phyloP scores from a whole-genome alignment of 1,140 invertebrate species.

The Microvelia longipes region DNA sequence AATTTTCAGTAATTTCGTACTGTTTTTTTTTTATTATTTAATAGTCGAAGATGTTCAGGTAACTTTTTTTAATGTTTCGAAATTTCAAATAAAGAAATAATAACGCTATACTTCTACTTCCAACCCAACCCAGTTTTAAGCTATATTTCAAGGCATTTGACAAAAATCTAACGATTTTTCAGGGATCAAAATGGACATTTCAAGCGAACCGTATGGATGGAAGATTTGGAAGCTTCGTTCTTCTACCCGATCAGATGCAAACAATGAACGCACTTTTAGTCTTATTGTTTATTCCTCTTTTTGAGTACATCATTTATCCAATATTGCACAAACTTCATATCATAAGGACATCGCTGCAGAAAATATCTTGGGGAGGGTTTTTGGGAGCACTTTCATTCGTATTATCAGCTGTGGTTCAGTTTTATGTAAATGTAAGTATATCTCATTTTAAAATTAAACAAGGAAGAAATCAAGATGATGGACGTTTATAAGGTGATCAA shows the following conservation, averaged over 20 bases:
- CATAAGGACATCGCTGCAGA: slow-evolving; percentile 49
- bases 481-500: background rate
- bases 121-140: no score
- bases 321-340: slow-evolving; percentile 33
- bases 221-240: slow-evolving; percentile 42
- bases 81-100: no score
- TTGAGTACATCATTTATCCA: slow-evolving; percentile 58
- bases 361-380: slow-evolving; percentile 65
- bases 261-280: slow-evolving; percentile 76
- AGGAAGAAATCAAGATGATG: no score
- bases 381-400: slow-evolving; percentile 70
- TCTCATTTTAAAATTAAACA: background rate
- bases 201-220: slow-evolving; percentile 85
- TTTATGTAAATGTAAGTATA: slow-evolving; percentile 49
- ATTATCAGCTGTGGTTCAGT: slow-evolving; percentile 71
- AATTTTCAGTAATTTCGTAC: no score
- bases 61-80: no score
- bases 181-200: slow-evolving; percentile 87
- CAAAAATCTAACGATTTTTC: no score
- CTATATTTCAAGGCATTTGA: no score
- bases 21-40: no score
- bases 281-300: slow-evolving; percentile 70
- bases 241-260: slow-evolving; percentile 84
- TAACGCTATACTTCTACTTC: no score
- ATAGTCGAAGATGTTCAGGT: no score